A percentile compares a stretch with the other conserved stretches of the same genome.
phyloP scores from a whole-genome alignment of 2,113 vertebrate genomes.

The Gorsachius goisagi region DNA sequence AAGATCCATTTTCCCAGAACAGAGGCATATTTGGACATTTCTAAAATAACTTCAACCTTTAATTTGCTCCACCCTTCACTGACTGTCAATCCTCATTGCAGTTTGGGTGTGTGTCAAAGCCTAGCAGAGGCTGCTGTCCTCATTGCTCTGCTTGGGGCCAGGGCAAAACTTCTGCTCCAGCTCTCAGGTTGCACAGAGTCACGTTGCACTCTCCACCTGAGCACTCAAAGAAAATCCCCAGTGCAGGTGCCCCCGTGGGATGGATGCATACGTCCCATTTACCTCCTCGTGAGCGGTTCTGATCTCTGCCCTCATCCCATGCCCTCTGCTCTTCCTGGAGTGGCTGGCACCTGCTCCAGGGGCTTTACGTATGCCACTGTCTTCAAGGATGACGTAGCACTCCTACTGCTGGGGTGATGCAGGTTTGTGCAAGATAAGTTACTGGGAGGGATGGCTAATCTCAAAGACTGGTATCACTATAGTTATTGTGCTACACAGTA shows the following conservation, averaged over 20 bases:
- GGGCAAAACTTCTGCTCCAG: neutral
- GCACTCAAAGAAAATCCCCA: neutral
- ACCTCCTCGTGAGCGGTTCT: neutral
- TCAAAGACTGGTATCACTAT: neutral
- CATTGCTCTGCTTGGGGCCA: neutral
- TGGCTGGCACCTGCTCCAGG: fast-evolving
- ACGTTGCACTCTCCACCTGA: neutral
- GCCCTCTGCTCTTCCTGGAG: neutral
- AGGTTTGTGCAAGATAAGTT: neutral
- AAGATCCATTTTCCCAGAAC: neutral
- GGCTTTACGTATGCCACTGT: neutral
- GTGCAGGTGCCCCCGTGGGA: neutral
- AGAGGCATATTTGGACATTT: neutral
- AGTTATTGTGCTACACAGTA: neutral
- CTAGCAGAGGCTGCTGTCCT: neutral
- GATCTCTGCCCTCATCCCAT: neutral
- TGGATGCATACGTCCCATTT: neutral
- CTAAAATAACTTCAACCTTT: neutral
- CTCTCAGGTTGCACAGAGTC: neutral
- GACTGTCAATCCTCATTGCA: neutral
- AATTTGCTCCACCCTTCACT: neutral
- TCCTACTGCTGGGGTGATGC: conserved; percentile 52
- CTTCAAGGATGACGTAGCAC: neutral
- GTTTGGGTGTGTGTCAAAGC: neutral
- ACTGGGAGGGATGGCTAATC: neutral